Evolutionary conservation across 2,113 vertebrate species (phyloP).

Genomic region (Anguilla japonica): DNA sequence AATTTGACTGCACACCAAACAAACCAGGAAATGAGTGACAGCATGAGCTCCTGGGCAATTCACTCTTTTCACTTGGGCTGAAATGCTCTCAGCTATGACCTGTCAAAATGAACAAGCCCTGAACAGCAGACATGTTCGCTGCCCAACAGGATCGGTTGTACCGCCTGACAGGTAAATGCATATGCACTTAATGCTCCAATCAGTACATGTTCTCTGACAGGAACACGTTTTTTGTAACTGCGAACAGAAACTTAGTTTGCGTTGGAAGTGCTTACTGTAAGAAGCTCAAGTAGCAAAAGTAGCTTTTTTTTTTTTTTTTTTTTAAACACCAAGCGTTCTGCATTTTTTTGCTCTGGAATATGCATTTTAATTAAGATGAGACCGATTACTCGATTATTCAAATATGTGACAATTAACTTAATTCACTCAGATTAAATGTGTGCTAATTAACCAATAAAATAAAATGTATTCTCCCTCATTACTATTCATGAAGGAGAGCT

Average conservation of each 20-base stretch:
- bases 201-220: not conserved
- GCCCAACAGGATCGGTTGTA: not conserved
- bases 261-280: not conserved
- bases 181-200: not conserved
- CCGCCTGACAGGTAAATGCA: not conserved
- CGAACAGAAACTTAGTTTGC: not conserved
- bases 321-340: not conserved
- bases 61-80: not conserved
- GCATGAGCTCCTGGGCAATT: not conserved
- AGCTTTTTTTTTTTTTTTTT: not conserved
- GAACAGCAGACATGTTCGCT: not conserved
- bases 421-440: not conserved
- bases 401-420: not conserved
- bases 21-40: slow-evolving; percentile 5
- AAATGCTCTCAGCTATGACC: slow-evolving; percentile 6
- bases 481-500: not conserved
- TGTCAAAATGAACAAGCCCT: slow-evolving; percentile 1
- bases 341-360: not conserved
- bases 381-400: not conserved
- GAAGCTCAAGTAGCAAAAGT: no score
- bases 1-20: slow-evolving; percentile 12
- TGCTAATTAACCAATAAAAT: not conserved
- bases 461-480: not conserved
- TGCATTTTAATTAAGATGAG: not conserved
- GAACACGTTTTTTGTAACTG: not conserved